Percentiles rank a stretch among this genome's conserved stretches.
Evolutionary conservation across 2,113 vertebrate species (phyloP).

Genomic region (Hydropotes inermis): DNA sequence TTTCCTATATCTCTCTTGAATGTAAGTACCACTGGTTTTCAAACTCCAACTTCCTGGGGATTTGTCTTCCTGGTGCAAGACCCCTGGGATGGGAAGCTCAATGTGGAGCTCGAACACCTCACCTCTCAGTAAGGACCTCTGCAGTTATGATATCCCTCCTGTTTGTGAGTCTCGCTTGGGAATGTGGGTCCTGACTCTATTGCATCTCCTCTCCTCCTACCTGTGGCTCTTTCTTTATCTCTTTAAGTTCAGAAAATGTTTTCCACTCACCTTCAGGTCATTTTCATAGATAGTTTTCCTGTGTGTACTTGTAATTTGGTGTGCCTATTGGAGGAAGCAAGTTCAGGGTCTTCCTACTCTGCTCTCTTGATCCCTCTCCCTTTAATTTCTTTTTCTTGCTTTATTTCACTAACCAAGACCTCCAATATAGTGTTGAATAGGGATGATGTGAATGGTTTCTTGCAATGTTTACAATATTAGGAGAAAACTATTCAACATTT

Average conservation of each 20-base stretch:
- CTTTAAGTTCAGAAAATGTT: neutral
- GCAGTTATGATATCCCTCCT: neutral
- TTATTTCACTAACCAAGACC: neutral
- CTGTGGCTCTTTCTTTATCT: neutral
- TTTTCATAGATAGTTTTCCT: neutral
- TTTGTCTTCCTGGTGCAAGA: neutral
- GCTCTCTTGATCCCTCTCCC: neutral
- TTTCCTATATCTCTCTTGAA: neutral
- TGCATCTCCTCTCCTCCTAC: neutral
- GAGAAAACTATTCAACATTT: conserved; percentile 14
- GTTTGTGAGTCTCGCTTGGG: neutral
- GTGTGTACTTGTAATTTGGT: neutral
- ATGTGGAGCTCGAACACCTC: neutral
- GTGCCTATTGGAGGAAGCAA: neutral
- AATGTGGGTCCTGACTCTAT: neutral
- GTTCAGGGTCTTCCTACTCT: neutral
- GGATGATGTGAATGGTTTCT: neutral
- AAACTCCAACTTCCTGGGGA: neutral
- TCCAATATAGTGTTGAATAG: neutral
- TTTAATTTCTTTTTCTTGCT: conserved; percentile 21
- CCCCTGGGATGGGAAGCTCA: neutral
- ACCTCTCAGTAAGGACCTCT: neutral
- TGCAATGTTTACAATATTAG: neutral
- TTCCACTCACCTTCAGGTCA: neutral
- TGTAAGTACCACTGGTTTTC: neutral